Evolutionary conservation across 2,888 invertebrate species (phyloP).

Genomic region (Cataglyphis cursor): DNA sequence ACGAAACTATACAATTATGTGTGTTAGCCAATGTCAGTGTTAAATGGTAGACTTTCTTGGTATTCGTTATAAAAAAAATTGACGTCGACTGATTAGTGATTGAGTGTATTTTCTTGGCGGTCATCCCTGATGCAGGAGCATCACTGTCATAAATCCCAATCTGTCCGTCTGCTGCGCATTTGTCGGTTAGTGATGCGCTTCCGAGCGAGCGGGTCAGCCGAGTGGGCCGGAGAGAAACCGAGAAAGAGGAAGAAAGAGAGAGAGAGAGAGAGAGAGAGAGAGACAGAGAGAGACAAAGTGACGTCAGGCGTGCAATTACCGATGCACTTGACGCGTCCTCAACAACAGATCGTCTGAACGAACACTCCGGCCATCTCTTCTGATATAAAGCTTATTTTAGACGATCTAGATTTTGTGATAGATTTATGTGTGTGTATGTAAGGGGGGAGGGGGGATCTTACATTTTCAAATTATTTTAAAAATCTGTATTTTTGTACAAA

Average conservation of each 20-base stretch:
- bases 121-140: slow-evolving; percentile 22
- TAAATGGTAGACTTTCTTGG: neutral
- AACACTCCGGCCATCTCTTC: slow-evolving; percentile 10
- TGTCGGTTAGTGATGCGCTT: slow-evolving; percentile 64
- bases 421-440: neutral
- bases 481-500: neutral
- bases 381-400: slow-evolving; percentile 25
- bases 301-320: slow-evolving; percentile 76
- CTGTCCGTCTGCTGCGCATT: slow-evolving; percentile 72
- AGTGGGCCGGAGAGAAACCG: slow-evolving; percentile 40
- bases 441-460: neutral
- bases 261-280: slow-evolving; percentile 33
- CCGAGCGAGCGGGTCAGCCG: slow-evolving; percentile 33
- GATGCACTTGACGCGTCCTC: slow-evolving; percentile 77
- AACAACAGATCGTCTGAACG: slow-evolving; percentile 63
- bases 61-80: neutral
- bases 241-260: slow-evolving; percentile 36
- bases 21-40: neutral
- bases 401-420: neutral
- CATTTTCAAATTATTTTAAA: neutral
- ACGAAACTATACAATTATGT: neutral
- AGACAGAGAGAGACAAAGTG: slow-evolving; percentile 55
- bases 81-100: slow-evolving; percentile 3
- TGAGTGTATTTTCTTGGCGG: slow-evolving; percentile 22
- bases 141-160: slow-evolving; percentile 74